These are phyloP conservation scores for Oriolus oriolus DNA, from an alignment of 2,113 vertebrate species.

Conservation along the genomic window DNA sequence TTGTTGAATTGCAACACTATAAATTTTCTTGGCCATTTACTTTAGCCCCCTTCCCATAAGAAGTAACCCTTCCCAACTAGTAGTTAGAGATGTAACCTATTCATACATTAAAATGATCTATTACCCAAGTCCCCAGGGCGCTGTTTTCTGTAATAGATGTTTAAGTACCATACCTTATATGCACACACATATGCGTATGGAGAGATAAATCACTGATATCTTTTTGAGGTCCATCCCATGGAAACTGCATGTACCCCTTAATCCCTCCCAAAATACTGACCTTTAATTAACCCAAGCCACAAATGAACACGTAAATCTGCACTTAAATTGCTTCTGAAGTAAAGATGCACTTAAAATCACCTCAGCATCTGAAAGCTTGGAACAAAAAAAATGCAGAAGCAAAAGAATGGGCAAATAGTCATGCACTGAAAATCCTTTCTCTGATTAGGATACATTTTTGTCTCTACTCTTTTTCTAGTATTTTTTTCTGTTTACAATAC, in stretches of 20 bases:
- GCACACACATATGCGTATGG: background rate
- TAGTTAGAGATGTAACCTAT: slow-evolving; percentile 43
- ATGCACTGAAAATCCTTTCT: background rate
- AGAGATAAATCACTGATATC: background rate
- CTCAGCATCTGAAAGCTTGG: background rate
- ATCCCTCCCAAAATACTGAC: background rate
- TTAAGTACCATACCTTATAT: slow-evolving; percentile 28
- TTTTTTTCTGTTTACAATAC: background rate
- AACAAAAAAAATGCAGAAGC: background rate
- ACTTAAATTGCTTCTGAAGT: background rate
- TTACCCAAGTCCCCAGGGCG: slow-evolving; percentile 4
- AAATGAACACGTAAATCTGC: background rate
- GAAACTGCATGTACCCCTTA: background rate
- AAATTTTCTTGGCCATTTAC: slow-evolving; percentile 58
- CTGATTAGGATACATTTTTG: background rate
- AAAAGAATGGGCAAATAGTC: background rate
- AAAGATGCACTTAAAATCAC: background rate
- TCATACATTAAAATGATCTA: slow-evolving; percentile 60
- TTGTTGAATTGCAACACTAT: slow-evolving; percentile 53
- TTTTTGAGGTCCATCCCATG: background rate
- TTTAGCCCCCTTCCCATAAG: slow-evolving; percentile 1
- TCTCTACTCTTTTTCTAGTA: background rate
- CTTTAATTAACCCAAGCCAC: background rate
- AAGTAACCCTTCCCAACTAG: slow-evolving; percentile 23
- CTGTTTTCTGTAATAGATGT: slow-evolving; percentile 59